Evolutionary conservation across 2,888 invertebrate genomes (phyloP).

Genomic region (Tridacna gigas): DNA sequence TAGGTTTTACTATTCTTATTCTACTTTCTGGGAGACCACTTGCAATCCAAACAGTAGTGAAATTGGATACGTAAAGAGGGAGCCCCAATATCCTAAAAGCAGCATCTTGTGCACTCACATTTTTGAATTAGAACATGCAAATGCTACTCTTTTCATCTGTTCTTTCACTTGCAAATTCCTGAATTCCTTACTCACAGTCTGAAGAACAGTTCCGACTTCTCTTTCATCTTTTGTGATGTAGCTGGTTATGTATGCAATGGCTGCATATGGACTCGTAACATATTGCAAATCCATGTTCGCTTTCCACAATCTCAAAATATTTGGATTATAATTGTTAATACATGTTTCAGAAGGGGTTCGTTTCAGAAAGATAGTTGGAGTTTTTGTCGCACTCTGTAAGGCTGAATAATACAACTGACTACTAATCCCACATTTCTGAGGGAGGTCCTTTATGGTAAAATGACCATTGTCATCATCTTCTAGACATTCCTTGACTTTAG

Average conservation of each 20-base stretch:
- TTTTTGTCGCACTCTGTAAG: conserved; percentile 21
- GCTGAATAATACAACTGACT: conserved; percentile 26
- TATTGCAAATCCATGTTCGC: conserved; percentile 55
- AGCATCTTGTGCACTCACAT: conserved; percentile 54
- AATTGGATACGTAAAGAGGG: conserved; percentile 42
- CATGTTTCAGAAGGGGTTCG: conserved; percentile 15
- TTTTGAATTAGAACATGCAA: conserved; percentile 36
- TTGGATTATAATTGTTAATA: conserved; percentile 40
- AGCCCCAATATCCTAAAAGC: conserved; percentile 43
- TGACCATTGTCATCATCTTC: neutral
- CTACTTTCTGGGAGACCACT: conserved; percentile 49
- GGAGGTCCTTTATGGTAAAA: conserved; percentile 6
- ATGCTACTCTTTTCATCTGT: conserved; percentile 21
- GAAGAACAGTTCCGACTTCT: conserved; percentile 30
- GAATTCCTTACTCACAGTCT: conserved; percentile 19
- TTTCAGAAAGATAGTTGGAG: conserved; percentile 30
- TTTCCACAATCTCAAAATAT: conserved; percentile 33
- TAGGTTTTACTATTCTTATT: conserved; percentile 47
- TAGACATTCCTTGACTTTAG: conserved; percentile 2
- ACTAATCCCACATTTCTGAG: neutral
- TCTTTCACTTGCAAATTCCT: neutral
- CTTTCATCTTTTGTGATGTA: conserved; percentile 51
- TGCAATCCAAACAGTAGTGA: conserved; percentile 45
- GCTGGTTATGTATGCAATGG: conserved; percentile 38
- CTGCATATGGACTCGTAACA: conserved; percentile 42